Evolutionary conservation across 2,888 invertebrate species (phyloP), one percentile per base, ranked within the genome.

Genomic region (Ceraclea dissimilis): DNA sequence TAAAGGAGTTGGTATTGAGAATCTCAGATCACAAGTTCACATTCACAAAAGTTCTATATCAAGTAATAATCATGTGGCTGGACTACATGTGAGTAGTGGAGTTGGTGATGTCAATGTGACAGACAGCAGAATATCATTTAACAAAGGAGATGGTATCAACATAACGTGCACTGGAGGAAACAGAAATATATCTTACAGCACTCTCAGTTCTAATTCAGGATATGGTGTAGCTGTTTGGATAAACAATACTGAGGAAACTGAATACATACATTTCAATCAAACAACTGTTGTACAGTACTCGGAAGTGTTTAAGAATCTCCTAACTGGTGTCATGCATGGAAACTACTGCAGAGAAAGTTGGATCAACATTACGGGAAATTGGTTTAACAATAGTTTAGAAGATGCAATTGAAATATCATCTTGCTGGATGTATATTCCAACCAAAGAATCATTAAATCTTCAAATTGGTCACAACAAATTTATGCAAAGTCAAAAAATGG

Each of bases 81-180:
- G 97, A 6, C 79, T 98, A 2, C 91, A 95, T 66, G 84, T 99
- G 1, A 81, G 87, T 1, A 88, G 85, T 64, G 99, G 98, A 2
- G 94, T 90, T 0, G 94, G 94, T 1, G 95, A 97, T 70, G 82
- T 99, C 0, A 95, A 97, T 70, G 80, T 99, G 2, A 96, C 97
- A 18, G 85, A 89, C 65, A 93, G 93, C 62, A 80, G 86, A 65
- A 87, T 99, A 63, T 88, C 89, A 17, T 88, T 91, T 64, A 99
- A 99, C 69, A 82, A 86, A 67, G 95, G 94, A 1, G 94, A 94
- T 66, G 99, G 98, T 0, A 80, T 99, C 10, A 99, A 99, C 70
- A 86, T 99, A 11, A 95, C 96, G 0, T 93, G 93, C 59, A 89
- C 91, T 2, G 98, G 99, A 0, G 99, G 99, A 1, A 89, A 88